Percentiles rank a stretch among this genome's conserved stretches.
These are phyloP conservation scores for Tragelaphus scriptus DNA, from an alignment of 2,113 vertebrate species.

Conservation along the genomic window DNA sequence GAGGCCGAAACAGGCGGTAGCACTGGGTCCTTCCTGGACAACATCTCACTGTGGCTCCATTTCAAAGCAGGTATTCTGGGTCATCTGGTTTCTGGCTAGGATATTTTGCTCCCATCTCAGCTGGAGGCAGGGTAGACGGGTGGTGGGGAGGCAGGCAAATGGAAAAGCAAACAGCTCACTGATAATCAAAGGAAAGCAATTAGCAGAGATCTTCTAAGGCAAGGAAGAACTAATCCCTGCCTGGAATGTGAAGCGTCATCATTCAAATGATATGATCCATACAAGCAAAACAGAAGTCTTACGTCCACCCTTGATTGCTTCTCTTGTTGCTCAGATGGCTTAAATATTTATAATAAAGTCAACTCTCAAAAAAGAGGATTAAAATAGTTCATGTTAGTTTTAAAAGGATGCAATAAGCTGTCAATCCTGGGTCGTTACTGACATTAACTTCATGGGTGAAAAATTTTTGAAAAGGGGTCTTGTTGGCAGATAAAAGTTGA, in stretches of 20 bases:
- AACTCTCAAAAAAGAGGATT: not conserved
- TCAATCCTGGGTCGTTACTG: not conserved
- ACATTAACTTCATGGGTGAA: not conserved
- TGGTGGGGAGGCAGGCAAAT: slow-evolving; percentile 3
- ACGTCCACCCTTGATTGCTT: not conserved
- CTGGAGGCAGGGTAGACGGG: not conserved
- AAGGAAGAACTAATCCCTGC: slow-evolving; percentile 40
- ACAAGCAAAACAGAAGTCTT: slow-evolving; percentile 41
- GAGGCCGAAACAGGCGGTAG: not conserved
- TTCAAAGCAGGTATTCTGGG: slow-evolving; percentile 45
- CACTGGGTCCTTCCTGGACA: not conserved
- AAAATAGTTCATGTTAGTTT: not conserved
- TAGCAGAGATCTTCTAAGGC: slow-evolving; percentile 66
- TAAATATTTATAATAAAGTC: slow-evolving; percentile 35
- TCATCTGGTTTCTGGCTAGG: slow-evolving; percentile 53
- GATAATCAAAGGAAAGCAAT: slow-evolving; percentile 72
- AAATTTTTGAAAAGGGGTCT: not conserved
- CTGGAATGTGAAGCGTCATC: slow-evolving; percentile 29
- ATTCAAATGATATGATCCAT: not conserved
- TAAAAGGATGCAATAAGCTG: not conserved
- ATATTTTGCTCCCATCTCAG: slow-evolving; percentile 56
- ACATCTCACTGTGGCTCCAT: not conserved
- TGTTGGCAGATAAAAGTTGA: not conserved
- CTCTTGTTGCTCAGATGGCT: not conserved
- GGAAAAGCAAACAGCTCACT: slow-evolving; percentile 72